phyloP scores from a whole-genome alignment of 2,888 invertebrate species.

The Spodoptera picta region DNA sequence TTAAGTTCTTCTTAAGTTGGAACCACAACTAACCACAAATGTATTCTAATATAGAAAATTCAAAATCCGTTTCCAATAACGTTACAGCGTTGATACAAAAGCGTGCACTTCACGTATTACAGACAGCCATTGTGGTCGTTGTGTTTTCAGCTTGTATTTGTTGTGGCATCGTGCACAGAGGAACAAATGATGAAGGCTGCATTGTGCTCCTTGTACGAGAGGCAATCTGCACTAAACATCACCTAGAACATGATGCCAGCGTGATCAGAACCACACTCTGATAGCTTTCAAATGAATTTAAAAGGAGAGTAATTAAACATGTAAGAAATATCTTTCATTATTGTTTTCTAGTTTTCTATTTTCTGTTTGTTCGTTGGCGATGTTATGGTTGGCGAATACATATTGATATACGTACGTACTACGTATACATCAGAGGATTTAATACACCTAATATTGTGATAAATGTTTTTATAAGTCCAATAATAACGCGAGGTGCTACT shows the following conservation, averaged over 20 bases:
- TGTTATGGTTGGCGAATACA: background rate
- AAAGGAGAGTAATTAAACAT: slow-evolving; percentile 33
- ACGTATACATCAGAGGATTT: too few species aligned
- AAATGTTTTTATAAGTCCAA: too few species aligned
- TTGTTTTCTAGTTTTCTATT: slow-evolving; percentile 22
- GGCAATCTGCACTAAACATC: slow-evolving; percentile 68
- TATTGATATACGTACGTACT: too few species aligned
- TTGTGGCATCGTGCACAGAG: slow-evolving; percentile 55
- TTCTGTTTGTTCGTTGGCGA: slow-evolving; percentile 23
- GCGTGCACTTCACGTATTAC: slow-evolving; percentile 67
- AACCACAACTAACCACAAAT: too few species aligned
- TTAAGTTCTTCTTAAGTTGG: too few species aligned
- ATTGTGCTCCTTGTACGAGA: slow-evolving; percentile 67
- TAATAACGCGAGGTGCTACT: too few species aligned
- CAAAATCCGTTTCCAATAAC: slow-evolving; percentile 44
- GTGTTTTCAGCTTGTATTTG: slow-evolving; percentile 60
- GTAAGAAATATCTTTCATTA: slow-evolving; percentile 9
- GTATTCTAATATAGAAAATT: slow-evolving; percentile 23
- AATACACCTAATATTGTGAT: too few species aligned
- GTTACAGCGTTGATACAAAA: slow-evolving; percentile 46
- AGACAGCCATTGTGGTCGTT: slow-evolving; percentile 59
- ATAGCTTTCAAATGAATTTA: slow-evolving; percentile 37
- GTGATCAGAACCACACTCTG: slow-evolving; percentile 28
- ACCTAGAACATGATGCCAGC: slow-evolving; percentile 37
- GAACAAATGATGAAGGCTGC: slow-evolving; percentile 70